Evolutionary conservation across 2,113 vertebrate genomes (phyloP).

Genomic region (Bos indicus): DNA sequence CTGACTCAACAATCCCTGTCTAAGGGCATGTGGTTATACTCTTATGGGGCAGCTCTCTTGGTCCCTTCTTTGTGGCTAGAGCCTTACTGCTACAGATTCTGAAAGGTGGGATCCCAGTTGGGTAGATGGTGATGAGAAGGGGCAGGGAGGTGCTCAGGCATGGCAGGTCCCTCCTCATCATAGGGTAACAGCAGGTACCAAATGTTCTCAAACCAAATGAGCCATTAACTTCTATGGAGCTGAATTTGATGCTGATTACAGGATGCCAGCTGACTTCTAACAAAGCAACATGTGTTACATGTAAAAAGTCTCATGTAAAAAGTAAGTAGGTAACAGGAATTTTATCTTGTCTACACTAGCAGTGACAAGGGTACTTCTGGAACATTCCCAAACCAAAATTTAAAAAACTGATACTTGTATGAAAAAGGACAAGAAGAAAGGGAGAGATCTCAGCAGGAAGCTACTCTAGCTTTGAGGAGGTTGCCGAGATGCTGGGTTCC

Average conservation of each 20-base stretch:
- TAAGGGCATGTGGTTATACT: background rate
- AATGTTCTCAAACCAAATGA: background rate
- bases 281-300: background rate
- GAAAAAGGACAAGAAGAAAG: background rate
- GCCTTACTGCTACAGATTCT: background rate
- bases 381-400: background rate
- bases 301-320: background rate
- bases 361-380: background rate
- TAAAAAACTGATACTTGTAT: background rate
- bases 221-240: background rate
- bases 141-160: background rate
- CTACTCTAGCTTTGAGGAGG: background rate
- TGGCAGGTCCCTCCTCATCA: background rate
- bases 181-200: background rate
- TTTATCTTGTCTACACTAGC: background rate
- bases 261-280: background rate
- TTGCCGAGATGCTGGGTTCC: background rate
- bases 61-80: background rate
- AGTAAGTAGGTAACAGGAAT: background rate
- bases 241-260: background rate
- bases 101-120: background rate
- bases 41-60: background rate
- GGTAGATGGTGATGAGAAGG: background rate
- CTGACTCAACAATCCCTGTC: background rate
- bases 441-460: background rate